Base-by-base conservation (phyloP, 2,113 vertebrate genomes). In the Stegostoma tigrinum region DNA sequence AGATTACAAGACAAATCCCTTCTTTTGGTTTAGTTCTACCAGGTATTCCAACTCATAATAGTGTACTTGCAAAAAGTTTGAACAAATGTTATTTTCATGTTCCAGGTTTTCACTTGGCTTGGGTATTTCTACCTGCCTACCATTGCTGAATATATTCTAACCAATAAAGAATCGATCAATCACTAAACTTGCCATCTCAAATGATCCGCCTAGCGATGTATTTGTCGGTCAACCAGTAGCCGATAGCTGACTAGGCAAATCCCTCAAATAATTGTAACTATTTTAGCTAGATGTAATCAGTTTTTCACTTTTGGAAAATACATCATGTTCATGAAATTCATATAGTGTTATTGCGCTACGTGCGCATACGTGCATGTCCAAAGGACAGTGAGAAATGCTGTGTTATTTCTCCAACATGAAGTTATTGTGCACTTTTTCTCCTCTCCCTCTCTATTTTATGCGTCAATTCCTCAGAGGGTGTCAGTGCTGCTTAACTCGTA, bases 401-500 rank as follows among this genome's bases (percentile, higher is more conserved):
- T 72, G 21, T 70, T 70, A 45, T 48, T 66, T 6, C 61, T 38
- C 61, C n/a, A 93, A 45, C 52, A 83, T 42, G 19, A 86, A 34
- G n/a, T 70, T 68, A 19, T 52, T 95, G 34, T 24, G 5, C 15
- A 75, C 23, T 72, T 72, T 90, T 4, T 83, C 38, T 10, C 55
- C 55, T 30, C 27, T 72, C 27, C 34, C 15, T 95, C 5, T 68
- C 67, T 95, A 72, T 45, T 95, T 95, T 30, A 48, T 70, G 67
- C 75, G 42, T 45, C 15, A 72, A 72, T 52, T 24, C 94, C 94
- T 95, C 68, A 95, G 61, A 93, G 72, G 94, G 52, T 52, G 94
- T 70, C 67, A 95, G 42, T 95, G 94, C 94, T 95, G 67, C 93
- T 95, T 45, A 95, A 70, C 94, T 68, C 94, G 67, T 95, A 95